Base-by-base conservation (phyloP, 2,797 vertebrate genomes). In the Rhadinocentrus ornatus region DNA sequence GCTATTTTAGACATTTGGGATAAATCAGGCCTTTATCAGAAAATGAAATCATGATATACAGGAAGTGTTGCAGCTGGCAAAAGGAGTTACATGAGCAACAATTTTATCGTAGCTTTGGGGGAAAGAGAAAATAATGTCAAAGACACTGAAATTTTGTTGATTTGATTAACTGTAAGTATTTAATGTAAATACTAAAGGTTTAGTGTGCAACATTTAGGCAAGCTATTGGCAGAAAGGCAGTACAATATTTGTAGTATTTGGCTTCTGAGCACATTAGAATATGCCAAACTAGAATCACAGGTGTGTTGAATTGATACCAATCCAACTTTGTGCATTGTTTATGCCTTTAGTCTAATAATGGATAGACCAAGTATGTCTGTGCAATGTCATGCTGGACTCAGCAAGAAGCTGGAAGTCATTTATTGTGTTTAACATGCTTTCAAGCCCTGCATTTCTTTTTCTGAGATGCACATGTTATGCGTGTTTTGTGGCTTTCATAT, bases 41-140 rank as follows among this genome's bases (percentile, higher is more conserved):
- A 53, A 71, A 58, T 26, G 60, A 56, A 56, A 66, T 50, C 62
- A 46, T 50, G 48, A 50, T 24, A 22, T 24, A 50, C 48, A 50
- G 48, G 48, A 50, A 50, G n/a, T 50, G 22, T 50, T 50, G 22
- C 48, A 48, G 46, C 46, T 22, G 9, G n/a, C 46, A 22, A 18
- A 6, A n/a, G 48, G n/a, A 50, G 10, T 50, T 24, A 50, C 48
- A 50, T 24, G 22, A 13, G 4, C n/a, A 50, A 13, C 22, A 12
- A 50, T 24, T 6, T 48, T 11, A 46, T 2, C 20, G 11, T 4
- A 16, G 15, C 50, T 71, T 73, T 61, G 8, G 55, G 29, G 29
- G 44, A 52, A 61, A 62, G 11, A 35, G 4, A 39, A 44, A 46
- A 46, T 46, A n/a, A 46, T 46, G 44, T 46, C 48, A 50, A 24